These are phyloP conservation scores for Parapsyche elsis DNA, from an alignment of 1,140 invertebrate species.

Conservation along the genomic window DNA sequence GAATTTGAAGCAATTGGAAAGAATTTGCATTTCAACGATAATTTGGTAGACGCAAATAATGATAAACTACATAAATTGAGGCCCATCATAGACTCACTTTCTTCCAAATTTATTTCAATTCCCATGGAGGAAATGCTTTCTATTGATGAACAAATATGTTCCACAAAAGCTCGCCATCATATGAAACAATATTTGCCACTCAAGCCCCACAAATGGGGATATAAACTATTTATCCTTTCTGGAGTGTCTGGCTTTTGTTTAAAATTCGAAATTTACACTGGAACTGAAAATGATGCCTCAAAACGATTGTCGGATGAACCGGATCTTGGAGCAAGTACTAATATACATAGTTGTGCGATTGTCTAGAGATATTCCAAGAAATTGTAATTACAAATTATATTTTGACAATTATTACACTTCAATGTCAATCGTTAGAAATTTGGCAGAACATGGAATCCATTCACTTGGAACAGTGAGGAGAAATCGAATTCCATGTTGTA, in stretches of 20 bases:
- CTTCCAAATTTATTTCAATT: constrained; percentile 14
- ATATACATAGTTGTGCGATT: too few species aligned
- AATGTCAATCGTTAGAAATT: not conserved
- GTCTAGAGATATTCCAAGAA: not conserved
- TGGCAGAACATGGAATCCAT: constrained; percentile 1
- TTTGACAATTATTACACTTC: constrained; percentile 4
- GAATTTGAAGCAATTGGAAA: not conserved
- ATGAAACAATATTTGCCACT: too few species aligned
- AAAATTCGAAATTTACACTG: too few species aligned
- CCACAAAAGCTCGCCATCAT: not conserved
- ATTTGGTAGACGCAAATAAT: constrained; percentile 1
- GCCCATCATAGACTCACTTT: constrained; percentile 11
- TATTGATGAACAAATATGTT: constrained; percentile 9
- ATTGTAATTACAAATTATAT: not conserved
- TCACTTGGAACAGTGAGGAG: not conserved
- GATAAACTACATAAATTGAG: constrained; percentile 17
- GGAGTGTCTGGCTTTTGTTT: not conserved
- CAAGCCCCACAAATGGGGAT: too few species aligned
- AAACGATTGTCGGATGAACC: too few species aligned
- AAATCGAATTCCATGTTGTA: constrained; percentile 1
- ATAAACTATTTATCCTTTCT: too few species aligned
- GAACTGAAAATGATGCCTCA: too few species aligned
- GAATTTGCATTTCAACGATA: constrained; percentile 3
- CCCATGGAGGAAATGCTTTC: constrained; percentile 9
- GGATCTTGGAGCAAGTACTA: too few species aligned